Conservation (phyloP, 1,140 invertebrate genomes). For the Drosophila neocordata region DNA sequence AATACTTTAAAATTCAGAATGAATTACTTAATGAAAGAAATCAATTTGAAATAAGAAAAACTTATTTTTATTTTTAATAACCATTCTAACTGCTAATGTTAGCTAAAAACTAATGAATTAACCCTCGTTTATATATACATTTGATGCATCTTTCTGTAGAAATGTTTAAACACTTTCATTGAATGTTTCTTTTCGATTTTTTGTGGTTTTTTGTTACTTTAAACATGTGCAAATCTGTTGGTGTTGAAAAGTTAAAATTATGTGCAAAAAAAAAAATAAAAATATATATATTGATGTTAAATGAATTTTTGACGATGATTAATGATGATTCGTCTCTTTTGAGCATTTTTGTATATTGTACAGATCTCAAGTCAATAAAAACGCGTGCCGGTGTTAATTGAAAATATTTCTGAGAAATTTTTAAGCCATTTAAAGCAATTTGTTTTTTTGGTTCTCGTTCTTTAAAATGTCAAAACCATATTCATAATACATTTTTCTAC, state of each 20-base stretch:
- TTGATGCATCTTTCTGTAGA: background rate
- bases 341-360: background rate
- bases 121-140: background rate
- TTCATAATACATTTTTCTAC: background rate
- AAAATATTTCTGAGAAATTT: constrained; percentile 51
- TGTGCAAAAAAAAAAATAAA: too few species aligned
- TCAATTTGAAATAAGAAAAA: too few species aligned
- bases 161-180: constrained; percentile 1
- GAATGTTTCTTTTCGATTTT: background rate
- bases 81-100: too few species aligned
- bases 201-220: background rate
- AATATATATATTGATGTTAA: constrained; percentile 12
- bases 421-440: constrained; percentile 14
- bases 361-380: background rate
- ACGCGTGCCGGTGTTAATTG: constrained; percentile 35
- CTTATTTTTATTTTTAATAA: too few species aligned
- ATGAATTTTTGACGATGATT: constrained; percentile 12
- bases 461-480: background rate
- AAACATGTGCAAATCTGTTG: constrained; percentile 5
- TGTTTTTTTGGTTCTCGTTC: background rate
- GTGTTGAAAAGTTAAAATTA: constrained; percentile 35
- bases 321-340: background rate
- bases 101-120: too few species aligned
- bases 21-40: too few species aligned
- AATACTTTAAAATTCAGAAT: too few species aligned